Evolutionary conservation across 2,888 invertebrate genomes (phyloP).

Genomic region (Peribatodes rhomboidaria): DNA sequence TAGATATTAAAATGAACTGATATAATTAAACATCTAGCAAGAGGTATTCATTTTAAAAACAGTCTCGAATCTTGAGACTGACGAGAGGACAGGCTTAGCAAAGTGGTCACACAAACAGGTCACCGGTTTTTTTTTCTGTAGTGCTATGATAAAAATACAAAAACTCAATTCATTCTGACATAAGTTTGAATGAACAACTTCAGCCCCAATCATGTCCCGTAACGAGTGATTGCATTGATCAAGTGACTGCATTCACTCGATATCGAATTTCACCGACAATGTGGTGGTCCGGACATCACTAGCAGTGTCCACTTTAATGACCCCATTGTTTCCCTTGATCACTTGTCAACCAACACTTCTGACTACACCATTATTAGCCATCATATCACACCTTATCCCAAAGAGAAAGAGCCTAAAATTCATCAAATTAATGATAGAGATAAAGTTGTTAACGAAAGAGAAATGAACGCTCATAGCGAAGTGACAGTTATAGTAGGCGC

Average conservation of each 20-base stretch:
- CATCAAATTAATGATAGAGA: constrained; percentile 16
- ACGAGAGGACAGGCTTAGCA: no score
- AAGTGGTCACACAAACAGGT: no score
- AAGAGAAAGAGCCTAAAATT: constrained; percentile 54
- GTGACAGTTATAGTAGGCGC: constrained; percentile 76
- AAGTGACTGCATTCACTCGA: constrained; percentile 20
- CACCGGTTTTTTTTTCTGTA: no score
- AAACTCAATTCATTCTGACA: constrained; percentile 10
- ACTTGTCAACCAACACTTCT: constrained; percentile 67
- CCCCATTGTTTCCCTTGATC: constrained; percentile 80
- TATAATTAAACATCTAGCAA: no score
- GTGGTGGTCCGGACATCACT: constrained; percentile 81
- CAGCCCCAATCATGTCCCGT: constrained; percentile 14
- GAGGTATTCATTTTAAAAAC: no score
- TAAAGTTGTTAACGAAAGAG: constrained; percentile 55
- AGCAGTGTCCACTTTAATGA: constrained; percentile 79
- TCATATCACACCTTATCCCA: constrained; percentile 44
- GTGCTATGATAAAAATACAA: no score
- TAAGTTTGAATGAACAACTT: constrained; percentile 34
- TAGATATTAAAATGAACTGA: no score
- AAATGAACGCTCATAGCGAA: constrained; percentile 71
- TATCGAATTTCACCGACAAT: constrained; percentile 57
- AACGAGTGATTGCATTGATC: constrained; percentile 22
- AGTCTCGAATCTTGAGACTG: no score
- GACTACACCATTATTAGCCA: constrained; percentile 1